phyloP scores from a whole-genome alignment of 2,888 invertebrate genomes.

The Eueremaeus valkanovi region DNA sequence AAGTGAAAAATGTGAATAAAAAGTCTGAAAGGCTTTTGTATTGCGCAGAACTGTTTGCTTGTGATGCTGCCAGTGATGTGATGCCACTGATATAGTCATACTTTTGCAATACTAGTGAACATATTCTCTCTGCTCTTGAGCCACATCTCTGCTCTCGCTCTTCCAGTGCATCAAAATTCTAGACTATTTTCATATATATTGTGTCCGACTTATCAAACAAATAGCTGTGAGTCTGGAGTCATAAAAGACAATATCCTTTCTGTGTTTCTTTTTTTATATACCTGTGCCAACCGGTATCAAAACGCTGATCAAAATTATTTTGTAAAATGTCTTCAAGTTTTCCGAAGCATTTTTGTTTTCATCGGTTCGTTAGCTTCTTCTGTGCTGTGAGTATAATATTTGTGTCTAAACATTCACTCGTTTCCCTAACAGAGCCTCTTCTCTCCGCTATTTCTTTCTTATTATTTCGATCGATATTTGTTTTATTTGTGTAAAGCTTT shows the following conservation, averaged over 20 bases:
- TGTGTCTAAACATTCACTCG: slow-evolving; percentile 11
- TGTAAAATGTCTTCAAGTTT: slow-evolving; percentile 39
- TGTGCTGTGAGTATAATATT: slow-evolving; percentile 40
- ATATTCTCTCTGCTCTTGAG: slow-evolving; percentile 14
- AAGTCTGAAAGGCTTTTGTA: not conserved
- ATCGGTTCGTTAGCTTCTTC: slow-evolving; percentile 37
- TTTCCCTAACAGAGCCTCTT: not conserved
- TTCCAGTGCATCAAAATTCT: not conserved
- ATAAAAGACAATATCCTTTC: no score
- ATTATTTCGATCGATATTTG: slow-evolving; percentile 20
- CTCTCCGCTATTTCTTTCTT: not conserved
- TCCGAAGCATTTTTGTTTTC: slow-evolving; percentile 40
- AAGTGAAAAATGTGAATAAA: not conserved
- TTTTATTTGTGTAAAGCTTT: slow-evolving; percentile 20
- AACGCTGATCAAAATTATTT: not conserved
- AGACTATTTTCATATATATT: no score
- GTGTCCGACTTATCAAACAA: not conserved
- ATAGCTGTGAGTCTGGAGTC: no score
- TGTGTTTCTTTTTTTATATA: no score
- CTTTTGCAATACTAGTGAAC: not conserved
- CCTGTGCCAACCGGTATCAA: not conserved
- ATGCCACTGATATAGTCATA: slow-evolving; percentile 10
- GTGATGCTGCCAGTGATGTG: not conserved
- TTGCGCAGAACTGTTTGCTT: not conserved
- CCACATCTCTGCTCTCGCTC: not conserved